Evolutionary conservation across 37 sponge, comb jelly and placozoan genomes (phyloP), one percentile per base, ranked within the genome.

Genomic region (Beroe forskalii): DNA sequence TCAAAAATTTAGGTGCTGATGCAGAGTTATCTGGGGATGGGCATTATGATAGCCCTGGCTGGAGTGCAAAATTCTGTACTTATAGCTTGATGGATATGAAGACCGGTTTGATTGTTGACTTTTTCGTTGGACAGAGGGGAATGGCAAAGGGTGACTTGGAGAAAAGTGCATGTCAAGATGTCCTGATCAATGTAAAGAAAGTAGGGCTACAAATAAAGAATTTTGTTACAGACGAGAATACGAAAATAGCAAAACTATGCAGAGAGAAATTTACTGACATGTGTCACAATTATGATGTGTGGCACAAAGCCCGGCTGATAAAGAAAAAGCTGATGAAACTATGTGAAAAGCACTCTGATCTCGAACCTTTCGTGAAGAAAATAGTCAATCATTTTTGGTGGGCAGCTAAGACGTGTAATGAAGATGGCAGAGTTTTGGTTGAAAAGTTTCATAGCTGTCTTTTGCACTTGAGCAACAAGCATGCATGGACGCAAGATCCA

Each of bases 361-460:
- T 63, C 23, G 4, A 6, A 3, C 28, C 3, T 6, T 63, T n/a
- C 25, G 66, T 63, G 9, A 3, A 24, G 4, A 3, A 24, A 4
- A 63, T 63, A 4, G 66, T 63, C 24, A 63, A 63, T 20, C 66
- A 63, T 63, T 63, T 63, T 30, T 63, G 66, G 66, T 63, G 25
- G 3, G n/a, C 23, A 4, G 20, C 28, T 63, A 63, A 63, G 25
- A 20, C 20, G n/a, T 63, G 66, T 20, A 19, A 6, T 4, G 66
- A 30, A 19, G 66, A 63, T 30, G 4, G 28, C 4, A 63, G 25
- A 63, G 25, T 23, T 6, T 63, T 63, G n/a, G 25, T 63, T 6
- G 66, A 63, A 63, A 63, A 30, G 25, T 6, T 63, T 63, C 66
- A 63, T 20, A 28, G 28, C 28, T 23, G 28, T 8, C 25, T 63